phyloP scores from a whole-genome alignment of 2,888 invertebrate genomes.

The Agrilus biguttatus region DNA sequence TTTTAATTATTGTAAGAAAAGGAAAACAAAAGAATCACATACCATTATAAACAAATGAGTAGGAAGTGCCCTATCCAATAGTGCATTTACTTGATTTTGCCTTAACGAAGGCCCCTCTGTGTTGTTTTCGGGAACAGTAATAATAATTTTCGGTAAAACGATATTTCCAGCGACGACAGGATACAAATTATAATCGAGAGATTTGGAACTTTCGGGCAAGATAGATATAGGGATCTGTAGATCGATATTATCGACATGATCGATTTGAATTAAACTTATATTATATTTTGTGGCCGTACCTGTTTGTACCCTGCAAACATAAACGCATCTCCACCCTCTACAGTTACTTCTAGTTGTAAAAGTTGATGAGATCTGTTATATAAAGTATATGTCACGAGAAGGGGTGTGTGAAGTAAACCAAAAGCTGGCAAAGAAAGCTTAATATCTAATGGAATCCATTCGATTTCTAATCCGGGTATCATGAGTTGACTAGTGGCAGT shows the following conservation, averaged over 20 bases:
- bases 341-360: constrained; percentile 55
- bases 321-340: constrained; percentile 79
- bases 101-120: constrained; percentile 27
- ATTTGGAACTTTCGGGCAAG: constrained; percentile 45
- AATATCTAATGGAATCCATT: constrained; percentile 45
- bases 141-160: constrained; percentile 47
- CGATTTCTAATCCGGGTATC: constrained; percentile 36
- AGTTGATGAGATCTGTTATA: constrained; percentile 57
- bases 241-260: constrained; percentile 4
- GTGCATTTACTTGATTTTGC: constrained; percentile 36
- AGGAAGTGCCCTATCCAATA: constrained; percentile 45
- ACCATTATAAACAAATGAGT: constrained; percentile 54
- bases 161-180: constrained; percentile 63
- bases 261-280: not conserved
- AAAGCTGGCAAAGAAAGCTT: constrained; percentile 54
- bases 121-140: constrained; percentile 33
- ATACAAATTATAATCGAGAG: constrained; percentile 62
- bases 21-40: constrained; percentile 13
- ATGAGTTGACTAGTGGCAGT: constrained; percentile 18
- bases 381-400: constrained; percentile 55
- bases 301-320: constrained; percentile 94
- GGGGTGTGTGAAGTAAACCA: constrained; percentile 57
- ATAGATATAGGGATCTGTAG: constrained; percentile 37
- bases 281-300: constrained; percentile 29
- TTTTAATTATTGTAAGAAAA: not conserved